Conservation (phyloP, 2,797 vertebrate genomes). For the Margarornis squamiger region DNA sequence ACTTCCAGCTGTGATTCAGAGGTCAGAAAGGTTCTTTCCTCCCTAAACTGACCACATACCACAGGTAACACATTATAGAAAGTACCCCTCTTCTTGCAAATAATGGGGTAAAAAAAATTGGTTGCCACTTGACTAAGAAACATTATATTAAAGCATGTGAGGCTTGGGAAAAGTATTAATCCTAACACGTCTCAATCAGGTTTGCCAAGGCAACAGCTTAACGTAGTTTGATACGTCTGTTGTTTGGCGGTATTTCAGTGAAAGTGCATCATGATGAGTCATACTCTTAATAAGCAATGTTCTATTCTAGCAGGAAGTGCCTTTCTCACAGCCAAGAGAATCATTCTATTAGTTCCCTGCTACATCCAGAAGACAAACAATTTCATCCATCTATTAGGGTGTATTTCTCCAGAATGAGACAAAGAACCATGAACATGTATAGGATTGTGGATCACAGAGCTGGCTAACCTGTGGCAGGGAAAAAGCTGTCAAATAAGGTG, state of each 20-base stretch:
- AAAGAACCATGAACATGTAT: background rate
- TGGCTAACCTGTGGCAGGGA: background rate
- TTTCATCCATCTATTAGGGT: background rate
- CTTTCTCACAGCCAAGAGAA: constrained; percentile 29
- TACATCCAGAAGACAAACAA: constrained; percentile 3
- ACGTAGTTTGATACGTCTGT: background rate
- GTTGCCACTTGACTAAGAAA: background rate
- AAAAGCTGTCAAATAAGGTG: background rate
- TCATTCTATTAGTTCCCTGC: background rate
- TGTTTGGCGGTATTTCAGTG: constrained; percentile 6
- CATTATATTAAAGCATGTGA: background rate
- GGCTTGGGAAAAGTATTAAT: constrained; percentile 12
- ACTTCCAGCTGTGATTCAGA: background rate
- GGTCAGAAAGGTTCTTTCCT: background rate
- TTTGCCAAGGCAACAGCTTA: constrained; percentile 62
- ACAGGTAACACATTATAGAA: background rate
- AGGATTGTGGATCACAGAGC: background rate
- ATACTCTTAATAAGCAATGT: constrained; percentile 47
- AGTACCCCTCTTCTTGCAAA: background rate
- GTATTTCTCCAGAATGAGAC: background rate
- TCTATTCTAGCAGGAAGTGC: constrained; percentile 44
- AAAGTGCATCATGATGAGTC: constrained; percentile 39
- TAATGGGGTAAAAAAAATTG: background rate
- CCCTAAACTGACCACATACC: background rate
- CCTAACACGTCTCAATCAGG: background rate